Base-by-base conservation (phyloP, 2,888 invertebrate genomes). In the Flexamia atlantica region DNA sequence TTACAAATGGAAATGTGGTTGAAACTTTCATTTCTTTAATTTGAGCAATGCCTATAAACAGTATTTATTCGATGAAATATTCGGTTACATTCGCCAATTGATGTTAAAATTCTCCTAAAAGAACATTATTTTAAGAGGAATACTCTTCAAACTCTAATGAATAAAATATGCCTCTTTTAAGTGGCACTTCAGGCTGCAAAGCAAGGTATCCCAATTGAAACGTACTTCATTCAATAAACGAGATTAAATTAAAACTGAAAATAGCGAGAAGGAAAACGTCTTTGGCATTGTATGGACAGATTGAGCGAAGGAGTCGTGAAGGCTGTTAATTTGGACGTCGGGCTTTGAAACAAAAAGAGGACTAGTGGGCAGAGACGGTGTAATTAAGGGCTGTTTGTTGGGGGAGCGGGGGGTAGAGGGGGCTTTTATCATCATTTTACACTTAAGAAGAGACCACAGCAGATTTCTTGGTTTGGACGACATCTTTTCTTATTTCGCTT, bases 401-500 rank as follows among this genome's bases (percentile, higher is more conserved):
- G 3, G 76, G 50, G 50, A 23, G 20, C 25, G 40, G 17, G n/a
- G 72, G 70, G 70, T n/a, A n/a, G n/a, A n/a, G 20, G 72, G 72
- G 72, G 23, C 40, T n/a, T 40, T 64, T 72, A 72, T 76, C 76
- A 76, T 14, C 14, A 76, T 76, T 46, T 76, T 46, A 23, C 76
- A 42, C 76, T 46, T 23, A 46, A 76, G 46, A 40, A 23, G 50
- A 76, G 46, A 17, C 50, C 36, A 46, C 46, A 46, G 23, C 70
- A 40, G 70, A 70, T 70, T 70, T 50, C 50, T 76, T 20, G 76
- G 76, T 28, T 76, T 50, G 76, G 76, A 76, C 72, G 42, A 40
- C 50, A 42, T 46, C 46, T 76, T 36, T 70, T 36, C 70, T 70
- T 68, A 68, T 32, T 20, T 60, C 53, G 60, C 68, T 2, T 36